Percentiles rank a stretch among this genome's conserved stretches.
Evolutionary conservation across 2,888 invertebrate genomes (phyloP).

Genomic region (Pyralis farinalis): DNA sequence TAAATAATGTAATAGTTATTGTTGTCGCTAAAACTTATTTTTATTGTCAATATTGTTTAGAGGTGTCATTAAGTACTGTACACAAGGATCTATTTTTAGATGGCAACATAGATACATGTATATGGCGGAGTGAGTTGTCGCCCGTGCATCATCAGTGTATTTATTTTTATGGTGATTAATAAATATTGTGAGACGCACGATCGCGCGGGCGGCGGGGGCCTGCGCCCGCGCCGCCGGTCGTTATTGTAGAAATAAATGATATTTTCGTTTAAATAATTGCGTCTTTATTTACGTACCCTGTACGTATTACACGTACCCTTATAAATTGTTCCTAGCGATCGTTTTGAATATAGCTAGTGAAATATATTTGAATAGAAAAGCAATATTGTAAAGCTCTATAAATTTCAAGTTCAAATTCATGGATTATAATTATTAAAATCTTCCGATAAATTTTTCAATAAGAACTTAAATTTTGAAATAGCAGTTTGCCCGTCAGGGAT

Average conservation of each 20-base stretch:
- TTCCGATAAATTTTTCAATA: no score
- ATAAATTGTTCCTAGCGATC: no score
- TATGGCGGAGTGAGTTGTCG: slow-evolving; percentile 51
- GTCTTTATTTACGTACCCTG: slow-evolving; percentile 40
- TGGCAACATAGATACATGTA: slow-evolving; percentile 63
- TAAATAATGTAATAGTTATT: slow-evolving; percentile 55
- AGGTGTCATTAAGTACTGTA: slow-evolving; percentile 57
- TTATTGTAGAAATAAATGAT: slow-evolving; percentile 80
- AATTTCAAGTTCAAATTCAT: no score
- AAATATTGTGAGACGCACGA: slow-evolving; percentile 75
- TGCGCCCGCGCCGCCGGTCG: slow-evolving; percentile 49
- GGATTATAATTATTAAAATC: no score
- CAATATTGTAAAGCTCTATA: no score
- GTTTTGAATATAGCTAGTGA: no score
- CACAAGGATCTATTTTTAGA: slow-evolving; percentile 62
- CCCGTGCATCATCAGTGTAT: slow-evolving; percentile 60
- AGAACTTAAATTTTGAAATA: no score
- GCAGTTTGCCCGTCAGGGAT: no score
- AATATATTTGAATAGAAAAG: no score
- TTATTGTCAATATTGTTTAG: slow-evolving; percentile 62
- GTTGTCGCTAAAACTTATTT: slow-evolving; percentile 72
- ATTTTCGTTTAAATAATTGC: slow-evolving; percentile 75
- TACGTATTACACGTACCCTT: not conserved
- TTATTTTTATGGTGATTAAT: slow-evolving; percentile 70
- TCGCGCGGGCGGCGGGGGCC: slow-evolving; percentile 46